Conservation (phyloP, 1,140 invertebrate genomes). For the Papilio glaucus region DNA sequence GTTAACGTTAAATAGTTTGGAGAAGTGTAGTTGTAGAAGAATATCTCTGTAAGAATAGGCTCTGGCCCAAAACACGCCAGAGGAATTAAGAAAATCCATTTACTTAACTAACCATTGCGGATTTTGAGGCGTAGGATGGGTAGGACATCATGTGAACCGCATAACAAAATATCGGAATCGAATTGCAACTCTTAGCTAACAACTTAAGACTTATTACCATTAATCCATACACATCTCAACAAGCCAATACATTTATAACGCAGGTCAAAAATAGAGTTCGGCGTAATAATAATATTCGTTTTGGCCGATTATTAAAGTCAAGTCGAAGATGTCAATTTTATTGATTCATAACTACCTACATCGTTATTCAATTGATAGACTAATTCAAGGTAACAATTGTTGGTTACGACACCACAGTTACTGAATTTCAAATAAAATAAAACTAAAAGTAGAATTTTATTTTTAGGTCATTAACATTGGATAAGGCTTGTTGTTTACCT, state of each 20-base stretch:
- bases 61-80: too few relatives aligned
- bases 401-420: not conserved
- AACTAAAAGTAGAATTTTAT: not conserved
- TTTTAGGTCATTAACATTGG: not conserved
- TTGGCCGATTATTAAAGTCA: not conserved
- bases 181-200: too few relatives aligned
- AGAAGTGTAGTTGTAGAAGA: too few relatives aligned
- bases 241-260: not conserved
- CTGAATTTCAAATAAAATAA: not conserved
- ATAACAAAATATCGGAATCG: too few relatives aligned
- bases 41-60: too few relatives aligned
- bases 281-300: not conserved
- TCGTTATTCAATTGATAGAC: slow-evolving; percentile 30
- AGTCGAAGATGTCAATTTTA: slow-evolving; percentile 2
- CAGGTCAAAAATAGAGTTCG: not conserved
- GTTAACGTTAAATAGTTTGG: too few relatives aligned
- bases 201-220: too few relatives aligned
- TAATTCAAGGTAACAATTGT: slow-evolving; percentile 5
- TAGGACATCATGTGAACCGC: too few relatives aligned
- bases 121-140: too few relatives aligned
- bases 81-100: too few relatives aligned
- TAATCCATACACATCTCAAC: too few relatives aligned
- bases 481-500: not conserved
- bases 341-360: not conserved
- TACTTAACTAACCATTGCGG: too few relatives aligned